Evolutionary conservation across 2,888 invertebrate genomes (phyloP).

Genomic region (Eristalinus sepulchralis): DNA sequence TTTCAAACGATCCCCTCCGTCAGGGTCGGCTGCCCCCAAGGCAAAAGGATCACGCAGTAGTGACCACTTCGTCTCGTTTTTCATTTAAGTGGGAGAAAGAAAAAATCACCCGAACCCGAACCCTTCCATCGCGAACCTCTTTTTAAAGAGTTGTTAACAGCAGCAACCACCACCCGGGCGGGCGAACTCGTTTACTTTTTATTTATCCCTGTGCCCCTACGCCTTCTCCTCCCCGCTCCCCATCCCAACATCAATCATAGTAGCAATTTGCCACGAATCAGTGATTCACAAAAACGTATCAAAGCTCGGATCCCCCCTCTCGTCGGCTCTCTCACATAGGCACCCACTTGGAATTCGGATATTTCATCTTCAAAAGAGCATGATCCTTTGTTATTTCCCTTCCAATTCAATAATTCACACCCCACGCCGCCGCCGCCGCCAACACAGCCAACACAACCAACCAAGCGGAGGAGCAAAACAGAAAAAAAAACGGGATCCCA

Average conservation of each 20-base stretch:
- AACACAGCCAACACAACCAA: neutral
- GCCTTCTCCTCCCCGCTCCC: neutral
- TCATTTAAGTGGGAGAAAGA: neutral
- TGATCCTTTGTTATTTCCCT: slow-evolving; percentile 63
- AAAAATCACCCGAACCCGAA: neutral
- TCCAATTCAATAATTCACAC: slow-evolving; percentile 65
- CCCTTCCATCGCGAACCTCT: neutral
- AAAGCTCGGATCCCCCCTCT: slow-evolving; percentile 4
- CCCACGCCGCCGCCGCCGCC: neutral
- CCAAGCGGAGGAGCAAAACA: neutral
- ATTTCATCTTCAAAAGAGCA: slow-evolving; percentile 59
- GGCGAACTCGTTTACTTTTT: neutral
- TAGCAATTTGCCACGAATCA: slow-evolving; percentile 58
- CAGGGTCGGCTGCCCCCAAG: neutral
- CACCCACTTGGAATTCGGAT: slow-evolving; percentile 30
- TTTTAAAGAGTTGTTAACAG: slow-evolving; percentile 19
- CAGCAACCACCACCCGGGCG: neutral
- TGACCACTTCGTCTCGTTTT: slow-evolving; percentile 8
- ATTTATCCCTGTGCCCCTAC: neutral
- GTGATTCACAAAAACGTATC: slow-evolving; percentile 49
- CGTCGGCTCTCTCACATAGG: neutral
- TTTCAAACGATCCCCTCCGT: neutral
- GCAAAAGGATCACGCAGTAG: neutral
- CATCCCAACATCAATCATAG: slow-evolving; percentile 23
- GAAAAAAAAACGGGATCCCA: neutral